Base-by-base conservation (phyloP, 2,888 invertebrate genomes). In the Lithophane socia region DNA sequence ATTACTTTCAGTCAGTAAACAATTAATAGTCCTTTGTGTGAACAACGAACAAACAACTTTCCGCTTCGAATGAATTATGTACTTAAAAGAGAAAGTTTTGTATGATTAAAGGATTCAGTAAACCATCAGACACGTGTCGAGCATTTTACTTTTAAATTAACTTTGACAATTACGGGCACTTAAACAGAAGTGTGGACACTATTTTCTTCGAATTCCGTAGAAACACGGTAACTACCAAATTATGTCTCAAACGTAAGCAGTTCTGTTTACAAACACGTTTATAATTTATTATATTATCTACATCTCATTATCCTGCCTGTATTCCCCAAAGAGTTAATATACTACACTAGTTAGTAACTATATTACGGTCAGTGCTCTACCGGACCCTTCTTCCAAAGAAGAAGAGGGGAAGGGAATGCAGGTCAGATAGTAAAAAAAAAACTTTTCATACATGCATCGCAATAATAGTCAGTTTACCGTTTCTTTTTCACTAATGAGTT, bases 11-110 rank as follows among this genome's bases (percentile, higher is more conserved):
- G 52, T 54, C 13, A 7, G 24, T 47, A 24, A 83, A 77, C 44
- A 80, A 29, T 44, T 63, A 77, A 70, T 78, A 71, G 54, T 79
- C 56, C 58, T 67, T 78, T 54, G 77, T 77, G 24, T 65, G 24
- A 80, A 67, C 66, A 79, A 58, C 37, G 58, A 80, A 66, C 71
- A 63, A 83, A 71, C 44, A 71, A 67, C 37, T 64, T 75, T 58
- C 37, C 16, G 37, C 64, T 69, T 64, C 37, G 47, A 79, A 82
- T 58, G 8, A 79, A 61, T 78, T 52, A 69, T 60, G 47, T 69
- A 69, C 61, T 69, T 69, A 24, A 70, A 83, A 49, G 29, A 67
- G 13, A 83, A 64, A 64, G 13, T 66, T 80, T 61, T 73, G 52
- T 49, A 52, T 63, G 58, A 49, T 49, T 74, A 63, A 29, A 67